A percentile compares a stretch with the other conserved stretches of the same genome.
phyloP scores from a whole-genome alignment of 2,888 invertebrate genomes.

The Sinohyriopsis cumingii region DNA sequence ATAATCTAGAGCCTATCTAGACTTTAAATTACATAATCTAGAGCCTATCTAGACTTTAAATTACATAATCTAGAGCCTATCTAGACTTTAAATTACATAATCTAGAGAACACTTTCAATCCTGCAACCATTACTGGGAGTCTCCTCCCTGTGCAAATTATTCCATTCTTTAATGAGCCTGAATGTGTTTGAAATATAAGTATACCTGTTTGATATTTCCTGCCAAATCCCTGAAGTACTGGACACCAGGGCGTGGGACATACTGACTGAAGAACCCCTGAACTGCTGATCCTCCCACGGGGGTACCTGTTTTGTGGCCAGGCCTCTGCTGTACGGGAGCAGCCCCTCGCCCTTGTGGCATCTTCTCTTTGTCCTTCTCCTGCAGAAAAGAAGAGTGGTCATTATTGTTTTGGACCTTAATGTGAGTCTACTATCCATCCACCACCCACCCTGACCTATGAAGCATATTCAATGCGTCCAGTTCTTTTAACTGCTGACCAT shows the following conservation, averaged over 20 bases:
- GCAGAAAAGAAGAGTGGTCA: constrained; percentile 7
- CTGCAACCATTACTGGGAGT: no score
- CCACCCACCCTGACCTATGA: no score
- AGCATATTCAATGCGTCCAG: background rate
- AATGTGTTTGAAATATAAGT: background rate
- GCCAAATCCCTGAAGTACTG: constrained; percentile 95
- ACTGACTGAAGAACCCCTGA: constrained; percentile 67
- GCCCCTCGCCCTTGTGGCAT: constrained; percentile 17
- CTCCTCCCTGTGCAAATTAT: no score
- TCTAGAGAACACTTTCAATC: no score
- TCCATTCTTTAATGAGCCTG: background rate
- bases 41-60: no score
- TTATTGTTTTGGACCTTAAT: background rate
- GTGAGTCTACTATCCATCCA: background rate
- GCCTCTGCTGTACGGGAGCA: constrained; percentile 12
- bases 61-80: no score
- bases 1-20: no score
- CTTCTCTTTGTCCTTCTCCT: constrained; percentile 55
- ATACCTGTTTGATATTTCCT: constrained; percentile 90
- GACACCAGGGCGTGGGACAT: constrained; percentile 78
- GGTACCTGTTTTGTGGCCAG: constrained; percentile 13
- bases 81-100: no score
- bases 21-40: no score
- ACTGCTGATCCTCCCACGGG: constrained; percentile 25
- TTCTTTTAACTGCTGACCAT: background rate